Conservation (phyloP, 2,797 vertebrate genomes). For the Lindbergichthys nudifrons region DNA sequence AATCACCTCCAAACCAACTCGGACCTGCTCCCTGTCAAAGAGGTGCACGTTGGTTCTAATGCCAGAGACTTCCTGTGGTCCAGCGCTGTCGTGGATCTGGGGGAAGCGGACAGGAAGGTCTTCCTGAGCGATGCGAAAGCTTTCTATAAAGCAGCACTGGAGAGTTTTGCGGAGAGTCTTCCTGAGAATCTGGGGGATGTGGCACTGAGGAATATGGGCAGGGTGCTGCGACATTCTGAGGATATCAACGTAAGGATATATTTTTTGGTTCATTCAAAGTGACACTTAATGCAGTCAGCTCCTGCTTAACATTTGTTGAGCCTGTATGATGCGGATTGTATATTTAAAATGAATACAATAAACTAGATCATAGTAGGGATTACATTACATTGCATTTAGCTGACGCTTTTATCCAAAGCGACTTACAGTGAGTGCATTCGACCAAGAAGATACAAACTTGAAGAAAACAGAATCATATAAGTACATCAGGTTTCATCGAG, state of each 20-base stretch:
- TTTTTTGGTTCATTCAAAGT: not conserved
- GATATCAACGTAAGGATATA: slow-evolving; percentile 49
- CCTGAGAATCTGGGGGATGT: slow-evolving; percentile 56
- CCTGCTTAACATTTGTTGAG: not conserved
- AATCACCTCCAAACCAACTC: slow-evolving; percentile 5
- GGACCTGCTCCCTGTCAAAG: slow-evolving; percentile 41
- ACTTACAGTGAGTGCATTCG: no score
- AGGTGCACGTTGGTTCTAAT: slow-evolving; percentile 57
- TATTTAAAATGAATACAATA: not conserved
- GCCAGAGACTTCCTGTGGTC: slow-evolving; percentile 58
- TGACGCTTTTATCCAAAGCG: no score
- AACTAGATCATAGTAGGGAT: no score
- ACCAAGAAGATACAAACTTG: no score
- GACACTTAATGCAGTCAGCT: not conserved
- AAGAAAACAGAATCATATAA: no score
- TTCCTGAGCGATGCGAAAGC: slow-evolving; percentile 54
- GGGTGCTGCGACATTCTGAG: slow-evolving; percentile 60
- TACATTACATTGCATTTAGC: no score
- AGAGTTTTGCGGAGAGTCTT: slow-evolving; percentile 64
- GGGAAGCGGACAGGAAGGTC: not conserved
- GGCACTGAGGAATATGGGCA: slow-evolving; percentile 58
- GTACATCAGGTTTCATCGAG: no score
- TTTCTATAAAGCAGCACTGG: slow-evolving; percentile 71
- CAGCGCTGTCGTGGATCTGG: slow-evolving; percentile 29
- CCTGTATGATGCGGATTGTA: not conserved